Evolutionary conservation across 1,140 invertebrate species (phyloP).

Genomic region (Bombus superbus): DNA sequence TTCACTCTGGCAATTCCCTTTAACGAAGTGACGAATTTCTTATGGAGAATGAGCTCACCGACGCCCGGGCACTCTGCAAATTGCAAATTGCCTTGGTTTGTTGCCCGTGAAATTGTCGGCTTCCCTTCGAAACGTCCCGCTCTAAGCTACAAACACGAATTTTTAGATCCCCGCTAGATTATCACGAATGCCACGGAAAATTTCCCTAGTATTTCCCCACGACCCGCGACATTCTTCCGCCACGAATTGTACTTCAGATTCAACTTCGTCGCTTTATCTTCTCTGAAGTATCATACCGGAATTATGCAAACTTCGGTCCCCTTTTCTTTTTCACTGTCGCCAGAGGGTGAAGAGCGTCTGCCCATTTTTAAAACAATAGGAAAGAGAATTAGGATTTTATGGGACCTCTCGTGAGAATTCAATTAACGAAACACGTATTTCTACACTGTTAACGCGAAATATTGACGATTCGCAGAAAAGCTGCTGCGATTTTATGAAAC

Average conservation of each 20-base stretch:
- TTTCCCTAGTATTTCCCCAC: neutral
- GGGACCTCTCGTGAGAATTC: neutral
- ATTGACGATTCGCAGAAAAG: neutral
- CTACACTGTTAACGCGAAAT: neutral
- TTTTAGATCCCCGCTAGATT: neutral
- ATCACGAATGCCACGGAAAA: too few relatives aligned
- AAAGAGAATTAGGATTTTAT: neutral
- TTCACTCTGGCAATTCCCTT: neutral
- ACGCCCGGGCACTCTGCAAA: neutral
- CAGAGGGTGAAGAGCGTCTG: too few relatives aligned
- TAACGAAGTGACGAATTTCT: constrained; percentile 34
- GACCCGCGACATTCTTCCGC: neutral
- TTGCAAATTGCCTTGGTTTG: constrained; percentile 9
- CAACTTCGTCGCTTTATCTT: neutral
- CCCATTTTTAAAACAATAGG: neutral
- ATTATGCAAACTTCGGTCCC: neutral
- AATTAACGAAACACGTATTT: neutral
- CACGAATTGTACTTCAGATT: neutral
- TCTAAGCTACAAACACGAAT: neutral
- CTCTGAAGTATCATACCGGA: neutral
- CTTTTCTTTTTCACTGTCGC: neutral
- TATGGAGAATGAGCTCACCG: neutral
- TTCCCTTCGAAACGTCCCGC: too few relatives aligned
- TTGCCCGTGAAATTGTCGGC: constrained; percentile 15
- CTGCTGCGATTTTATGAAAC: neutral